Evolutionary conservation across 2,113 vertebrate species (phyloP).

Genomic region (Mirounga angustirostris): DNA sequence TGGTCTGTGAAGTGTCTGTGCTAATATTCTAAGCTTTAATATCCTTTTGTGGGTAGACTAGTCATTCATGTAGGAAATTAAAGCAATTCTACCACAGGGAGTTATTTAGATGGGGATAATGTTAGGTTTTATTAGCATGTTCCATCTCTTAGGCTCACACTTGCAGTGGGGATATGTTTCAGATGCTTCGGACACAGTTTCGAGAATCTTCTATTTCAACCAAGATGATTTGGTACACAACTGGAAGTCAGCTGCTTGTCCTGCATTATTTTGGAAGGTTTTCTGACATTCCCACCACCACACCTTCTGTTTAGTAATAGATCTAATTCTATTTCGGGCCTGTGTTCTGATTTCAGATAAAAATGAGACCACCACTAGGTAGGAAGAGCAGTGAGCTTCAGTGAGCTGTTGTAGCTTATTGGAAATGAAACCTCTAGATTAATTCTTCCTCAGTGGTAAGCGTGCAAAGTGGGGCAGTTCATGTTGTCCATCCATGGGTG

Average conservation of each 20-base stretch:
- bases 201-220: not conserved
- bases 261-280: not conserved
- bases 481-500: accelerated
- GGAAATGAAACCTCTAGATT: not conserved
- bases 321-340: not conserved
- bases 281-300: not conserved
- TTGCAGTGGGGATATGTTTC: not conserved
- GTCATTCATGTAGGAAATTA: not conserved
- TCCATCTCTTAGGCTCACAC: not conserved
- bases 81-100: not conserved
- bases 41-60: not conserved
- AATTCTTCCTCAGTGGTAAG: not conserved
- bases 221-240: not conserved
- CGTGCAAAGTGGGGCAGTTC: accelerated
- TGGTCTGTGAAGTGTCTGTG: not conserved
- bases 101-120: not conserved
- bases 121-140: not conserved
- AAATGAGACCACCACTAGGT: not conserved
- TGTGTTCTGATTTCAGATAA: not conserved
- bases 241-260: not conserved
- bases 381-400: not conserved
- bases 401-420: not conserved
- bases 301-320: not conserved
- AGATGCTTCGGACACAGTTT: not conserved
- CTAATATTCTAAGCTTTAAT: not conserved